phyloP scores from a whole-genome alignment of 2,797 vertebrate genomes.

The Coilia nasus region DNA sequence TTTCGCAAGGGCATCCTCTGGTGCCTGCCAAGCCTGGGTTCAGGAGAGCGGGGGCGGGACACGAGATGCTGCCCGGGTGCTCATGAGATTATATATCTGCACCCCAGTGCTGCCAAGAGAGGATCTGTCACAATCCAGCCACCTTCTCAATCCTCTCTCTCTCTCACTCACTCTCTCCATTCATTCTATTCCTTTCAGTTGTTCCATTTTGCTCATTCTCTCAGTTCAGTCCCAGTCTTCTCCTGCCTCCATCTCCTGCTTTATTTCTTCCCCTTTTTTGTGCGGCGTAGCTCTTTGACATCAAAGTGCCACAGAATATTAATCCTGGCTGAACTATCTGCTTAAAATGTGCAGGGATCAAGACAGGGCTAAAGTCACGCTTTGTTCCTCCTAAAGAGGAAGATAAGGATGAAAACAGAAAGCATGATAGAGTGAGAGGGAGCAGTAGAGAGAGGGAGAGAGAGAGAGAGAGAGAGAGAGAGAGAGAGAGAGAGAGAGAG shows the following conservation, averaged over 20 bases:
- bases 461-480: conserved; percentile 17
- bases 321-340: conserved; percentile 76
- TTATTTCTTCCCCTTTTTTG: conserved; percentile 58
- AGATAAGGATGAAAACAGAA: conserved; percentile 34
- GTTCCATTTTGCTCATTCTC: background rate
- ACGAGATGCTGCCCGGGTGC: conserved; percentile 47
- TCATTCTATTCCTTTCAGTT: conserved; percentile 53
- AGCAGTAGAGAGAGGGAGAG: conserved; percentile 46
- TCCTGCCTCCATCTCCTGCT: conserved; percentile 65
- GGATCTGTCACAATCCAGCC: conserved; percentile 74
- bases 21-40: conserved; percentile 54
- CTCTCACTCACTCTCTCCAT: conserved; percentile 55
- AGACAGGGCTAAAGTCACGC: conserved; percentile 68
- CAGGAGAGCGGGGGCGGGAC: conserved; percentile 53
- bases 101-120: conserved; percentile 66
- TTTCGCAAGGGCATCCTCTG: conserved; percentile 4
- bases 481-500: conserved; percentile 39
- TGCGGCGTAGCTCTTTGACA: conserved; percentile 70
- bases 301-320: conserved; percentile 82
- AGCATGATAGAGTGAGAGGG: conserved; percentile 9
- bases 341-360: conserved; percentile 73
- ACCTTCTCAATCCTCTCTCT: conserved; percentile 60
- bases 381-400: conserved; percentile 38
- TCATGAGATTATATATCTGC: conserved; percentile 76
- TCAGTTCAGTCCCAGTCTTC: conserved; percentile 60